These are phyloP conservation scores for Anoplius nigerrimus DNA, from an alignment of 2,888 invertebrate species.

Conservation along the genomic window DNA sequence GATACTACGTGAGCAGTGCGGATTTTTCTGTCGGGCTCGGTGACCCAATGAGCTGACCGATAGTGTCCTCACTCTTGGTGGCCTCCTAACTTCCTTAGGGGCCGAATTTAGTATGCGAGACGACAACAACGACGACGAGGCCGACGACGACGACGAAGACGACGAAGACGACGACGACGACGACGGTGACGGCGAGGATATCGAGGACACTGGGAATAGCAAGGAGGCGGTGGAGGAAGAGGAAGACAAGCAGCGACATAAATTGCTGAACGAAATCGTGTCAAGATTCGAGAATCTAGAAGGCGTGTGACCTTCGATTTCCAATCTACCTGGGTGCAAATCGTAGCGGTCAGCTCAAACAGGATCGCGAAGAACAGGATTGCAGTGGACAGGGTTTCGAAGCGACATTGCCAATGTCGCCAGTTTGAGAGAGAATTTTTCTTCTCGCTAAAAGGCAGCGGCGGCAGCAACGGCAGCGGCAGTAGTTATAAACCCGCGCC, in stretches of 20 bases:
- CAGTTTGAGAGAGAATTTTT: too few species aligned
- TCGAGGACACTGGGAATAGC: too few species aligned
- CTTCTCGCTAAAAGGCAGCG: too few species aligned
- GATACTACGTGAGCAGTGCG: constrained; percentile 50
- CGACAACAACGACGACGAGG: constrained; percentile 20
- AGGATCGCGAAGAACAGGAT: neutral
- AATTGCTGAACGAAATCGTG: constrained; percentile 42
- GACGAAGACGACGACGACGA: too few species aligned
- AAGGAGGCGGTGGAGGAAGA: too few species aligned
- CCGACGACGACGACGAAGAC: too few species aligned
- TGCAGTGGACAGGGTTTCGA: neutral
- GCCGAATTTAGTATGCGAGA: constrained; percentile 53
- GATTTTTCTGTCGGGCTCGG: constrained; percentile 58
- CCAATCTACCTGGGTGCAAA: neutral
- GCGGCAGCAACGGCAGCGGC: too few species aligned
- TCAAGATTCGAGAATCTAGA: constrained; percentile 20
- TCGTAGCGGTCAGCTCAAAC: neutral
- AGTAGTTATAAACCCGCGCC: too few species aligned
- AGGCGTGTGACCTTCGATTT: neutral
- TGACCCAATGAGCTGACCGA: constrained; percentile 70
- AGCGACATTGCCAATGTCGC: too few species aligned
- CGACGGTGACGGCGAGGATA: too few species aligned
- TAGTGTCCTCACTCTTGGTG: constrained; percentile 41
- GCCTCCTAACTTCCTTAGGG: constrained; percentile 62
- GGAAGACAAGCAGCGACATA: constrained; percentile 26